Conservation (phyloP, 2,888 invertebrate species). For the Lamellibrachia columna region DNA sequence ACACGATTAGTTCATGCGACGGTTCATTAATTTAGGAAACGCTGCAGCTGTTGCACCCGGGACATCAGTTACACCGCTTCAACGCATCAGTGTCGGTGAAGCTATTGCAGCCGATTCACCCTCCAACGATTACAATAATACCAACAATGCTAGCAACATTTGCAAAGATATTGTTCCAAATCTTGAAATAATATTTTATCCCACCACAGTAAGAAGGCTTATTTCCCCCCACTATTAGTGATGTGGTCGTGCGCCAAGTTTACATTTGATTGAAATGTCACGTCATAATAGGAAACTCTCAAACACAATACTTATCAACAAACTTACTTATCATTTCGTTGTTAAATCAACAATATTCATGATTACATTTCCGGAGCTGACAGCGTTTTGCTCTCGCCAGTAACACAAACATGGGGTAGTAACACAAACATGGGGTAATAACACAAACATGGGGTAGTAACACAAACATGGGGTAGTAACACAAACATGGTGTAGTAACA, state of each 20-base stretch:
- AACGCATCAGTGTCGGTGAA: neutral
- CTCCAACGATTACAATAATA: too few species aligned
- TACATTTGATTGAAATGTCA: neutral
- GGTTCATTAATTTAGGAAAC: neutral
- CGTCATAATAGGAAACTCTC: neutral
- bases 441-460: too few species aligned
- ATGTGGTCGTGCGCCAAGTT: neutral
- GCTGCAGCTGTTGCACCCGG: neutral
- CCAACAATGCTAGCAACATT: too few species aligned
- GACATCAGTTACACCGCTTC: neutral
- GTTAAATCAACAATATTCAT: neutral
- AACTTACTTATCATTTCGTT: neutral
- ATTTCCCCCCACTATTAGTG: neutral
- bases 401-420: too few species aligned
- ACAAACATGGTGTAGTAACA: too few species aligned
- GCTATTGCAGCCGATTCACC: too few species aligned
- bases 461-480: too few species aligned
- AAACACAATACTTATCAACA: neutral
- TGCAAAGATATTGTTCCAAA: too few species aligned
- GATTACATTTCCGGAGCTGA: neutral
- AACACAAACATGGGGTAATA: too few species aligned
- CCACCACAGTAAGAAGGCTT: too few species aligned
- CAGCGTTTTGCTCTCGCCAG: neutral
- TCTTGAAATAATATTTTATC: too few species aligned
- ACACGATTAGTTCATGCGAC: neutral